Conservation (phyloP, 2,888 invertebrate species). For the Pseudeuparius sepicola region DNA sequence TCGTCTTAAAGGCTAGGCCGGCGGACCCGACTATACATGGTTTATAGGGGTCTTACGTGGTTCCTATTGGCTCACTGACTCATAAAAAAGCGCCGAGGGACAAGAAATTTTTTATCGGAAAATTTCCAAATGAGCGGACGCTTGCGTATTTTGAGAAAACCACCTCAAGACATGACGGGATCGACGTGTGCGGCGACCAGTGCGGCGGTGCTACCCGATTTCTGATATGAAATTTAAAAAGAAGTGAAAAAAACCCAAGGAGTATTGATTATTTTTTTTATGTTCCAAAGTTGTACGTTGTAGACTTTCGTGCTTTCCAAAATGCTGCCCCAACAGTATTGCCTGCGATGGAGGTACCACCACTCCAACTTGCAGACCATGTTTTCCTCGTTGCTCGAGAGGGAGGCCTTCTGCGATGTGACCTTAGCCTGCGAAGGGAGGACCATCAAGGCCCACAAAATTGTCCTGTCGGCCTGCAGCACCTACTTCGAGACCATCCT, state of each 20-base stretch:
- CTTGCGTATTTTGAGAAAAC: constrained; percentile 38
- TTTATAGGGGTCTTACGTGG: constrained; percentile 42
- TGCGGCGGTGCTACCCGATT: no score
- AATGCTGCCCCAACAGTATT: constrained; percentile 84
- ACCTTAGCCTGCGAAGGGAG: constrained; percentile 81
- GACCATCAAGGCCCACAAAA: constrained; percentile 69
- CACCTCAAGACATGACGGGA: constrained; percentile 14
- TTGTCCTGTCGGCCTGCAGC: constrained; percentile 86
- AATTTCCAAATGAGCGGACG: constrained; percentile 54
- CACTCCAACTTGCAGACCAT: constrained; percentile 83
- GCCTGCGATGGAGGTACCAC: constrained; percentile 87
- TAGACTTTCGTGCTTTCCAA: no score
- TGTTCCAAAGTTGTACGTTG: no score
- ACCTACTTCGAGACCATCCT: constrained; percentile 83
- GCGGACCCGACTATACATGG: constrained; percentile 40
- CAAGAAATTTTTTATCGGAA: constrained; percentile 44
- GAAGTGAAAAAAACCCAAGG: constrained; percentile 30
- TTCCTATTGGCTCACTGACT: constrained; percentile 42
- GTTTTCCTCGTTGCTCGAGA: constrained; percentile 76
- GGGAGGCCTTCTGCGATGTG: constrained; percentile 85
- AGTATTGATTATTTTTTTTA: constrained; percentile 39
- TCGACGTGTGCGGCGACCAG: no score
- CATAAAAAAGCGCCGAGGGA: constrained; percentile 40
- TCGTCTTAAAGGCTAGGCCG: constrained; percentile 42
- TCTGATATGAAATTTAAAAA: constrained; percentile 32